Conservation (phyloP, 2,797 vertebrate species). For the Furcifer pardalis region DNA sequence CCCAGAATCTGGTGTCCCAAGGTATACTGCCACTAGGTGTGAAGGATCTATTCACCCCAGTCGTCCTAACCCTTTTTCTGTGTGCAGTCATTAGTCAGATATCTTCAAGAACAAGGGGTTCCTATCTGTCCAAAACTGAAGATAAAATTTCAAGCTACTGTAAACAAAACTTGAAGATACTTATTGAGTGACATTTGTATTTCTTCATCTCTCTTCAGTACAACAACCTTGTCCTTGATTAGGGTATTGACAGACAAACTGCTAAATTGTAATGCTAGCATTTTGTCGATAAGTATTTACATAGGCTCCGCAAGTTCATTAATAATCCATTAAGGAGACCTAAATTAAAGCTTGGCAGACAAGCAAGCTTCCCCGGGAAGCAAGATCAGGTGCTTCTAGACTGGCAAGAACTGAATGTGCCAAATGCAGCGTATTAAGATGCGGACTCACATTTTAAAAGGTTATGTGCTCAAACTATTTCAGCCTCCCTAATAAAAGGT, state of each 20-base stretch:
- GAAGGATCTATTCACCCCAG: neutral
- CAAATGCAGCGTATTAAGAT: conserved; percentile 43
- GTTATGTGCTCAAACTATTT: conserved; percentile 51
- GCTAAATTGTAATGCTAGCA: conserved; percentile 59
- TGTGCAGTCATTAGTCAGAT: rapidly evolving
- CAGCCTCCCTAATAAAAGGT: conserved; percentile 29
- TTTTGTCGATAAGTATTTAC: conserved; percentile 61
- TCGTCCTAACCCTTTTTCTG: neutral
- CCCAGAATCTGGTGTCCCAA: neutral
- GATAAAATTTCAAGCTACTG: neutral
- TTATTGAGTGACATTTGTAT: neutral
- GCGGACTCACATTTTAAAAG: conserved; percentile 34
- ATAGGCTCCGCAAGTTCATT: conserved; percentile 60
- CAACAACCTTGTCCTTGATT: conserved; percentile 17
- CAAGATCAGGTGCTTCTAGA: conserved; percentile 45
- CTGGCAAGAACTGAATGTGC: conserved; percentile 58
- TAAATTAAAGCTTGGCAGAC: conserved; percentile 59
- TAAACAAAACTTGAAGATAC: neutral
- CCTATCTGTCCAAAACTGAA: neutral
- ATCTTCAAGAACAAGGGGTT: rapidly evolving
- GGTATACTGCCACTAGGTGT: neutral
- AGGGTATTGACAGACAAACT: conserved; percentile 43
- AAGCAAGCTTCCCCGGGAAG: conserved; percentile 55
- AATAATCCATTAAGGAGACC: conserved; percentile 64
- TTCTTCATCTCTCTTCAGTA: conserved; percentile 34